These are phyloP conservation scores for Lucilia cuprina DNA, from an alignment of 1,140 invertebrate genomes.

Conservation along the genomic window DNA sequence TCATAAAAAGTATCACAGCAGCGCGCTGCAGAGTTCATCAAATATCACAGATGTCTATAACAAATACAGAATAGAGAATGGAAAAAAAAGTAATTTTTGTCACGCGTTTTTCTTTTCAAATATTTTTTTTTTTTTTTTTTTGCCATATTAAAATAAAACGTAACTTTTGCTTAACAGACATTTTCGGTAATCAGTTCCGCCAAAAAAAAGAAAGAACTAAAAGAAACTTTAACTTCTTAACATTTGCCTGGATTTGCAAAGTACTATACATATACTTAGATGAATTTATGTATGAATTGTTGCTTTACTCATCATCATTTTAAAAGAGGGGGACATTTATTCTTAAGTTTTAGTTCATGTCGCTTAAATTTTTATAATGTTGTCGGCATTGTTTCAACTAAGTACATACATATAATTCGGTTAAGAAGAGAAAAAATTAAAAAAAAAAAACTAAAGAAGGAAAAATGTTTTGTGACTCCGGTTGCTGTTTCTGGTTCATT, in stretches of 20 bases:
- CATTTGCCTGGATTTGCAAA: not conserved
- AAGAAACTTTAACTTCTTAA: not conserved
- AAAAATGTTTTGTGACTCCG: not conserved
- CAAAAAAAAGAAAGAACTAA: constrained; percentile 45
- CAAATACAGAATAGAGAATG: not conserved
- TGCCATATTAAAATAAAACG: not conserved
- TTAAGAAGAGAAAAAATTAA: too few relatives aligned
- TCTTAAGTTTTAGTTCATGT: not conserved
- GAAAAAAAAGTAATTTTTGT: not conserved
- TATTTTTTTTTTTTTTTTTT: not conserved
- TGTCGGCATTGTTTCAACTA: not conserved
- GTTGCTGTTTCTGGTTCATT: constrained; percentile 26
- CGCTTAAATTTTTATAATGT: not conserved
- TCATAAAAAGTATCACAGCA: not conserved
- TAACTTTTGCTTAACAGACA: constrained; percentile 42
- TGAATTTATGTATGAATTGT: not conserved
- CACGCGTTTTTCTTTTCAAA: not conserved
- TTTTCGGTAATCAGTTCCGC: constrained; percentile 57
- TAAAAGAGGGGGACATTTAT: not conserved
- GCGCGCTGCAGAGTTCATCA: too few relatives aligned
- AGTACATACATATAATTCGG: not conserved
- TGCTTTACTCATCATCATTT: constrained; percentile 4
- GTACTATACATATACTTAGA: not conserved
- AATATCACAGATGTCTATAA: not conserved
- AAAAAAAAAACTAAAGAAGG: not conserved